phyloP scores from a whole-genome alignment of 2,797 vertebrate species.

The Takifugu ocellatus region DNA sequence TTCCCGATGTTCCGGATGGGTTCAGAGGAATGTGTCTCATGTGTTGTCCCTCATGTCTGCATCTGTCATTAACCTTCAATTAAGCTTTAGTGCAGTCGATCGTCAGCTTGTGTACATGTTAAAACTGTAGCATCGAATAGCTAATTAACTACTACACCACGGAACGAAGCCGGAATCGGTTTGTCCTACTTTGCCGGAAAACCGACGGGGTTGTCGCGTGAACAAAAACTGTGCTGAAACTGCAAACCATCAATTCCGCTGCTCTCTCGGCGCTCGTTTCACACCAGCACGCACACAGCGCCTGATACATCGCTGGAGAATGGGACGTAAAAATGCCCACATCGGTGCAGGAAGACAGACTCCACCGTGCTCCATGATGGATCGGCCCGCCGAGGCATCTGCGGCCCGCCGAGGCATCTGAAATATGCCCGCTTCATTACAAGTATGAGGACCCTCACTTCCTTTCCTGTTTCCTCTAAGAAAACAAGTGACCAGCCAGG shows the following conservation, averaged over 20 bases:
- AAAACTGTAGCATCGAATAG: no score
- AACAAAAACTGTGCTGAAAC: slow-evolving; percentile 24
- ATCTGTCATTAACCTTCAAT: no score
- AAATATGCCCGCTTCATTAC: slow-evolving; percentile 28
- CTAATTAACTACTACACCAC: no score
- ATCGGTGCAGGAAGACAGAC: slow-evolving; percentile 36
- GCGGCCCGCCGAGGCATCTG: slow-evolving; percentile 21
- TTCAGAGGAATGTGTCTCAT: no score
- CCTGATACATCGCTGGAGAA: slow-evolving; percentile 36
- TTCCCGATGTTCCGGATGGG: no score
- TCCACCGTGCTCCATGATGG: slow-evolving; percentile 23
- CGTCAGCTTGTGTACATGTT: no score
- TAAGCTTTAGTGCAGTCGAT: no score
- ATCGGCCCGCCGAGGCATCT: slow-evolving; percentile 44
- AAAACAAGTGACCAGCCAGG: neutral
- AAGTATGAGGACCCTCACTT: neutral
- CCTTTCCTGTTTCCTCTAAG: neutral
- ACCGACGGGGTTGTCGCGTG: slow-evolving; percentile 4
- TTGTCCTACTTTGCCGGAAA: neutral
- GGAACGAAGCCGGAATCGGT: no score
- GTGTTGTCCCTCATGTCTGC: no score
- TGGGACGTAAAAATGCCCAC: slow-evolving; percentile 23
- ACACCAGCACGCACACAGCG: slow-evolving; percentile 18
- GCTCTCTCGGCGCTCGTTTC: slow-evolving; percentile 25
- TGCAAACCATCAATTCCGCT: slow-evolving; percentile 32